Evolutionary conservation across 1,140 invertebrate species (phyloP).

Genomic region (Drosophila suzukii): DNA sequence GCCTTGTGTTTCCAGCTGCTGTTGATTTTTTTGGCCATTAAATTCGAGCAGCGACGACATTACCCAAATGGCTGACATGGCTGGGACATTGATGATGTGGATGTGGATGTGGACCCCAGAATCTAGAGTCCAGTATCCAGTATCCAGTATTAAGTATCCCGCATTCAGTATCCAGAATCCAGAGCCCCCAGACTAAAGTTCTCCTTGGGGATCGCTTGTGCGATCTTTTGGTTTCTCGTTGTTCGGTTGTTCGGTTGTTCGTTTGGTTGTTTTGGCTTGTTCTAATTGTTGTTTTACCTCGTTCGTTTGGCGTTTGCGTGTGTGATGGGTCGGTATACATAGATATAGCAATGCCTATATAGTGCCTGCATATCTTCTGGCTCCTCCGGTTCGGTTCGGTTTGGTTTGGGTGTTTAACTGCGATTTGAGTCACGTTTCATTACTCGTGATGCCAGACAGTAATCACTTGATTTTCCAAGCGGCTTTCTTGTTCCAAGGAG

Average conservation of each 20-base stretch:
- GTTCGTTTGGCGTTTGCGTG: constrained; percentile 49
- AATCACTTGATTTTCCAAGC: constrained; percentile 78
- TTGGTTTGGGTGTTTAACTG: constrained; percentile 72
- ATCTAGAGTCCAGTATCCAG: not conserved
- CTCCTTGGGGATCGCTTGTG: constrained; percentile 26
- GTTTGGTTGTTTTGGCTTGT: constrained; percentile 62
- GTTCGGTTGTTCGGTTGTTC: constrained; percentile 19
- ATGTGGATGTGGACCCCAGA: constrained; percentile 4
- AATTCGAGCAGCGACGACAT: constrained; percentile 62
- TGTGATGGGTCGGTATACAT: constrained; percentile 28
- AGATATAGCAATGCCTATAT: constrained; percentile 8
- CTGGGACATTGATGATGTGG: constrained; percentile 71
- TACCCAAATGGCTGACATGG: constrained; percentile 78
- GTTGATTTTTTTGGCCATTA: constrained; percentile 44
- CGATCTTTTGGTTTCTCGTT: constrained; percentile 13
- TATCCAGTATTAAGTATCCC: not conserved
- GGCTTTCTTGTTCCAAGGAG: constrained; percentile 26
- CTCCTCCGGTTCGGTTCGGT: constrained; percentile 8
- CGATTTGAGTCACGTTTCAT: constrained; percentile 82
- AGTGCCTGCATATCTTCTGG: constrained; percentile 16
- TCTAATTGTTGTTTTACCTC: constrained; percentile 78
- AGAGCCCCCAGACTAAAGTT: not conserved
- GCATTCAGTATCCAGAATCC: not conserved
- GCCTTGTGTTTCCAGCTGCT: constrained; percentile 5
- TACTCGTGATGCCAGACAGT: constrained; percentile 81